Evolutionary conservation across 2,888 invertebrate species (phyloP), one percentile per base, ranked within the genome.

Genomic region (Drosophila mimica): DNA sequence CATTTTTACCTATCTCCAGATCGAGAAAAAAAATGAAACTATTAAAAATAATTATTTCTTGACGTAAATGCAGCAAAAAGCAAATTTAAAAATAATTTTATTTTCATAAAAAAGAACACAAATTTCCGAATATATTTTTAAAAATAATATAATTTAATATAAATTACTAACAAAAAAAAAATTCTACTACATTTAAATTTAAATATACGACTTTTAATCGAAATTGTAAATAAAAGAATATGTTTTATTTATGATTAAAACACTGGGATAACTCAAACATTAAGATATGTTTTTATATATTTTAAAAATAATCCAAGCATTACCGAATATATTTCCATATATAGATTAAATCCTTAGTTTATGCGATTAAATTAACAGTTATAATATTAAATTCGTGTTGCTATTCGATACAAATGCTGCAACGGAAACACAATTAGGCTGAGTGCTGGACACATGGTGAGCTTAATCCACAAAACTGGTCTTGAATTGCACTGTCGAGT

Each of bases 401-500:
- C 30, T 5, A 56, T 30, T 7, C n/a, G 8, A 30, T 70, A 58
- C n/a, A 67, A 73, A 54, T 58, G 65, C 25, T 67, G 56, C 54
- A 70, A 33, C 74, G 83, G 83, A 82, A 72, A 71, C 67, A 74
- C 83, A 83, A 83, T 84, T 84, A 84, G 31, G 82, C 76, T 78
- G 72, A 87, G 84, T 87, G 84, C 79, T 65, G 76, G 66, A 59
- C 75, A 75, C 49, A 69, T 71, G 71, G 70, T 53, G 49, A 70
- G 57, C 56, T 65, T 57, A 65, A 59, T 61, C 76, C 76, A 49
- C 68, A 76, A 77, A 81, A 77, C 40, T 70, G 65, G 52, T 74
- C 65, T 70, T 64, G 76, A 87, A 80, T 74, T 84, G 78, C 74
- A 30, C 51, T n/a, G 46, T 54, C 51, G 57, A 40, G 40, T 8